phyloP scores from a whole-genome alignment of 2,113 vertebrate genomes.

The Tylochromis polylepis region DNA sequence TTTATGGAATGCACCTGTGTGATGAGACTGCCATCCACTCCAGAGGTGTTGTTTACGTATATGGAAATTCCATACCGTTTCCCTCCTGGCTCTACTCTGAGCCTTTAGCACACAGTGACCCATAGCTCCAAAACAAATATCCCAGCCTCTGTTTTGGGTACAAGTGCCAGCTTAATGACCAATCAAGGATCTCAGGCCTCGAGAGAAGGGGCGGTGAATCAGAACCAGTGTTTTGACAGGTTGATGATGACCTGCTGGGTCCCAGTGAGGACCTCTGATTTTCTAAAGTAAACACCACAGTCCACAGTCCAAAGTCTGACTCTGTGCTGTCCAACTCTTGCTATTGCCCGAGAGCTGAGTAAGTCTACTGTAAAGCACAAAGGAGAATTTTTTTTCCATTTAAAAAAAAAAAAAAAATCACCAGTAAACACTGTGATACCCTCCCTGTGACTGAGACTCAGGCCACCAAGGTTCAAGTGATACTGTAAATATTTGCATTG shows the following conservation, averaged over 20 bases:
- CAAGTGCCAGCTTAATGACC: slow-evolving; percentile 6
- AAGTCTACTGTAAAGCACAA: slow-evolving; percentile 38
- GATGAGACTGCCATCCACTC: background rate
- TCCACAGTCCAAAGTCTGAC: slow-evolving; percentile 46
- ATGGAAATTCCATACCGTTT: slow-evolving; percentile 29
- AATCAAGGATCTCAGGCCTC: background rate
- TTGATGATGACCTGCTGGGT: slow-evolving; percentile 39
- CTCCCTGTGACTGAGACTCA: slow-evolving; percentile 15
- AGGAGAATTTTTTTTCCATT: slow-evolving; percentile 36
- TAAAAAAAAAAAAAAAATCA: too few relatives aligned
- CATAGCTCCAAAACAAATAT: slow-evolving; percentile 54
- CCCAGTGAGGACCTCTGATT: slow-evolving; percentile 36
- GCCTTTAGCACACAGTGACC: slow-evolving; percentile 45
- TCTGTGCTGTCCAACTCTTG: slow-evolving; percentile 5
- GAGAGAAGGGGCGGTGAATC: background rate
- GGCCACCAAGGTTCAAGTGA: slow-evolving; percentile 54
- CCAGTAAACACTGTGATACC: slow-evolving; percentile 52
- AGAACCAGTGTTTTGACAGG: slow-evolving; percentile 53
- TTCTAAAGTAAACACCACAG: slow-evolving; percentile 44
- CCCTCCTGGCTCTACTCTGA: background rate
- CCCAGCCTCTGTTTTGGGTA: slow-evolving; percentile 23
- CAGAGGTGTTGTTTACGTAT: slow-evolving; percentile 27
- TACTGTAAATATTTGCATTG: slow-evolving; percentile 62
- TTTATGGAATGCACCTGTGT: slow-evolving; percentile 43
- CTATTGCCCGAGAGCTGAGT: background rate